A percentile compares a stretch with the other conserved stretches of the same genome.
Conservation (phyloP, 2,888 invertebrate species). For the Timema podura region DNA sequence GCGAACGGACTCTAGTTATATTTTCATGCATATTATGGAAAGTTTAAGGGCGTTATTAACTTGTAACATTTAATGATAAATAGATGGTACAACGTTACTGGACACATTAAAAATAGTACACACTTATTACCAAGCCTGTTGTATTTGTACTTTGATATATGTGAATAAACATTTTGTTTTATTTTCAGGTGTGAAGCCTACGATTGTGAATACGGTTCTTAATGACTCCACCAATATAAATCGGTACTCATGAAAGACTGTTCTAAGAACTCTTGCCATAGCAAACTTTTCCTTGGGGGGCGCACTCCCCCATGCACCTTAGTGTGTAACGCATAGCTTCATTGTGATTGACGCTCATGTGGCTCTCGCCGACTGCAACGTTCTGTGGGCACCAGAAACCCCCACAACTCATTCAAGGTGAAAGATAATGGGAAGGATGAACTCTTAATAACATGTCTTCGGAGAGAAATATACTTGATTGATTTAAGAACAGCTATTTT, state of each 20-base stretch:
- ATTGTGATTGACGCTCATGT: too few relatives aligned
- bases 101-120: too few relatives aligned
- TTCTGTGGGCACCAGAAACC: too few relatives aligned
- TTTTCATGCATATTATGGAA: too few relatives aligned
- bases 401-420: not conserved
- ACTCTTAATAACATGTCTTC: slow-evolving; percentile 1
- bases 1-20: too few relatives aligned
- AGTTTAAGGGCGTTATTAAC: too few relatives aligned
- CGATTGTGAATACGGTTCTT: slow-evolving; percentile 27
- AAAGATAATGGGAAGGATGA: slow-evolving; percentile 17
- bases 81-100: too few relatives aligned
- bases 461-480: not conserved
- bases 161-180: not conserved
- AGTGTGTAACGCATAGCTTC: not conserved
- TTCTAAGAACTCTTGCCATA: not conserved
- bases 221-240: slow-evolving; percentile 23
- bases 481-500: too few relatives aligned
- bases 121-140: too few relatives aligned
- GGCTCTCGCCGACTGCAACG: too few relatives aligned
- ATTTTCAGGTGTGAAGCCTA: slow-evolving; percentile 26
- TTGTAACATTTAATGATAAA: too few relatives aligned
- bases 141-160: too few relatives aligned
- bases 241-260: slow-evolving; percentile 25
- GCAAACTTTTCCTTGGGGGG: not conserved
- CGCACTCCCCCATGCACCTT: not conserved